Percentiles rank a stretch among this genome's conserved stretches.
Conservation (phyloP, 1,140 invertebrate genomes). For the Drosophila mayri region DNA sequence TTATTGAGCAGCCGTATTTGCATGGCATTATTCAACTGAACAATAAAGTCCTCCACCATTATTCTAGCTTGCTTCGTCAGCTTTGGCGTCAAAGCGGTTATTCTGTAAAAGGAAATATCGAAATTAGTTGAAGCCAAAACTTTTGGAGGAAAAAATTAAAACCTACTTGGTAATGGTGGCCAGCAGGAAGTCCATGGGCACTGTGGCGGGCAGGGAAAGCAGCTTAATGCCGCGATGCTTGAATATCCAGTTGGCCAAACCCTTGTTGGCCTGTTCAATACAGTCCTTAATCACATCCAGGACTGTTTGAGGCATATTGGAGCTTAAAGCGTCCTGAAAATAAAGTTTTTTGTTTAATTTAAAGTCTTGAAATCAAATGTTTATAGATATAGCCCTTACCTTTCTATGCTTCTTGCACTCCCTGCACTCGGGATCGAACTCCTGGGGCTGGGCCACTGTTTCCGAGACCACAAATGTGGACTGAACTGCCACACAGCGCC, state of each 20-base stretch:
- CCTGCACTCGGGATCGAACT: constrained; percentile 92
- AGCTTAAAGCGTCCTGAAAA: constrained; percentile 92
- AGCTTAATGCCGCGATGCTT: constrained; percentile 92
- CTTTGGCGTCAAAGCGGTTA: constrained; percentile 72
- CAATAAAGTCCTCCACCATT: constrained; percentile 66
- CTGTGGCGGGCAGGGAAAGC: constrained; percentile 92
- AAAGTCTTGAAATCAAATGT: not conserved
- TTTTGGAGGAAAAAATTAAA: not conserved
- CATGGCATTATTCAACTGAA: constrained; percentile 71
- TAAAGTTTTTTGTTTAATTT: not conserved
- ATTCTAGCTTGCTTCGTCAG: constrained; percentile 74
- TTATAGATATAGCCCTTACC: constrained; percentile 82
- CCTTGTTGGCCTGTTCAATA: constrained; percentile 95
- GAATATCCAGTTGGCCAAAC: constrained; percentile 95
- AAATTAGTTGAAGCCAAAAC: not conserved
- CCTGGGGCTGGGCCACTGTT: constrained; percentile 87
- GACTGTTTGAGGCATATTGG: constrained; percentile 93
- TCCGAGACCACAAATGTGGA: constrained; percentile 92
- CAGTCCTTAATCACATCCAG: constrained; percentile 95
- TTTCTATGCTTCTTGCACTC: constrained; percentile 94
- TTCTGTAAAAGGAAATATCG: constrained; percentile 37
- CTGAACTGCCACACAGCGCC: constrained; percentile 92
- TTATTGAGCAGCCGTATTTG: constrained; percentile 75
- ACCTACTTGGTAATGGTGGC: constrained; percentile 93
- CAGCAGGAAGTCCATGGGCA: constrained; percentile 94